Base-by-base conservation (phyloP, 2,113 vertebrate genomes). In the Cepphus grylle region DNA sequence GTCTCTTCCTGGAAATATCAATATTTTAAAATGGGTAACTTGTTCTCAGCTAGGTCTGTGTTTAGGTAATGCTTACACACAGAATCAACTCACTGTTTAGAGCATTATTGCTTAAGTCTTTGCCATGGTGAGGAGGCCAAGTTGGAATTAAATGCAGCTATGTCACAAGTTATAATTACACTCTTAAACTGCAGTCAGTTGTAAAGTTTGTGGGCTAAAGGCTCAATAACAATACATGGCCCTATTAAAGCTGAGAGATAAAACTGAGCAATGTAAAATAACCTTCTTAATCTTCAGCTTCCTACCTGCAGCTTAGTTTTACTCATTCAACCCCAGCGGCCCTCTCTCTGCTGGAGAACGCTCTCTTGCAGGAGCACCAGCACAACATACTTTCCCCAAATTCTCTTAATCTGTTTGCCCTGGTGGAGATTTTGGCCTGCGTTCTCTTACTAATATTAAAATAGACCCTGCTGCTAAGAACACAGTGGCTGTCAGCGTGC, bases 141-240 rank as follows among this genome's bases (percentile, higher is more conserved):
- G n/a, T 20, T 58, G 34, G 32, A 69, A 19, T 79, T 32, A 76
- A 86, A 17, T 18, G 20, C 61, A 81, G 53, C 72, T 66, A 8
- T 5, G 4, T 65, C 58, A 32, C 6, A 8, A 55, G 38, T n/a
- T 38, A 18, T 15, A 34, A 36, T 69, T 53, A 13, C 23, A 40
- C 72, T 58, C 81, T 40, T 56, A 34, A 45, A 14, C 27, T n/a
- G 27, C 40, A 49, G 32, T 56, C 26, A 29, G 13, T 21, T 91
- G 29, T 86, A 9, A 58, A 52, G 29, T 70, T 52, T 29, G 40
- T 22, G 36, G 20, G 40, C 52, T 66, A 22, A 61, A 53, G 42
- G 43, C 62, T 80, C 32, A 8, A 0, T 22, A 63, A 26, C 4
- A 2, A 21, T n/a, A 21, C 2, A 2, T 52, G 36, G 50, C 34